Evolutionary conservation across 2,113 vertebrate species (phyloP).

Genomic region (Micronisus gabar): DNA sequence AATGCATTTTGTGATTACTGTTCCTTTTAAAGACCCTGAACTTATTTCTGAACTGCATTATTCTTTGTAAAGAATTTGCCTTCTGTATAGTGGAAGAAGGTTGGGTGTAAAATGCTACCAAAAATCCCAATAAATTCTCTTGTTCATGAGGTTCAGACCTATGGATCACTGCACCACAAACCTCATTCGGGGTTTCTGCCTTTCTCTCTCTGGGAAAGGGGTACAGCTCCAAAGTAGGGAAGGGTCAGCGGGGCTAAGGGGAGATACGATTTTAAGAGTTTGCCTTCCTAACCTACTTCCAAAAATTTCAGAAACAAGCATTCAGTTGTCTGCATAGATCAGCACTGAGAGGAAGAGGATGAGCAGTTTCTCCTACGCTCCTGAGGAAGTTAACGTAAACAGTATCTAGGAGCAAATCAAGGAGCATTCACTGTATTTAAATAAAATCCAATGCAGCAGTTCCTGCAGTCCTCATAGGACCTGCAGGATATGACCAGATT

Average conservation of each 20-base stretch:
- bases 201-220: not conserved
- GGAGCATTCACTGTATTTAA: not conserved
- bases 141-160: not conserved
- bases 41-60: not conserved
- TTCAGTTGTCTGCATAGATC: rapidly evolving
- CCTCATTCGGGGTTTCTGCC: rapidly evolving
- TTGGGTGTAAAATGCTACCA: not conserved
- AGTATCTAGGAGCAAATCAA: not conserved
- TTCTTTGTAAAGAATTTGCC: not conserved
- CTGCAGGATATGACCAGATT: not conserved
- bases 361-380: not conserved
- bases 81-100: not conserved
- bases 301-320: not conserved
- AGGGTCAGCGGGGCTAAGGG: not conserved
- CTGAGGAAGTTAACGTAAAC: not conserved
- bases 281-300: not conserved
- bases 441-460: rapidly evolving
- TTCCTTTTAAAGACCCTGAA: not conserved
- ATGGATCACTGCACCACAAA: rapidly evolving
- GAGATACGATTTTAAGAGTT: not conserved
- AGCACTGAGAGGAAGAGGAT: not conserved
- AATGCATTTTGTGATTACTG: rapidly evolving
- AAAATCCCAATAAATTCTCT: not conserved
- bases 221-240: not conserved
- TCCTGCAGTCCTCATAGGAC: rapidly evolving